Evolutionary conservation across 92 coral and sea anemone genomes (phyloP).

Genomic region (Epizoanthus rinbou): DNA sequence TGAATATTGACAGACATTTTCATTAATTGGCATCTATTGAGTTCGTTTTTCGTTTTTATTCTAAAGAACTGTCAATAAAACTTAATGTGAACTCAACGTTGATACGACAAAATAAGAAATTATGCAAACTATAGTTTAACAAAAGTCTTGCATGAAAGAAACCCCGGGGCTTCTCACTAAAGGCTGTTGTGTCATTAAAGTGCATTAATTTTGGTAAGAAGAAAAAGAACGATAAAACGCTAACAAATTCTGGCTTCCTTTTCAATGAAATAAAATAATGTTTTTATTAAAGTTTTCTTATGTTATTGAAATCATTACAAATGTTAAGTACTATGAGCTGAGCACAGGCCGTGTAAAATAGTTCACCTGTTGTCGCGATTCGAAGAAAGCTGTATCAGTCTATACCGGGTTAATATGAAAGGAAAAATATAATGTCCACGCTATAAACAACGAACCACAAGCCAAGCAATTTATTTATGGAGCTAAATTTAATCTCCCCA

Average conservation of each 20-base stretch:
- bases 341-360: too few relatives aligned
- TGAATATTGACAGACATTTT: constrained; percentile 20
- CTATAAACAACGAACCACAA: constrained; percentile 25
- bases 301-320: too few relatives aligned
- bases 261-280: too few relatives aligned
- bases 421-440: not conserved
- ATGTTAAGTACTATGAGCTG: too few relatives aligned
- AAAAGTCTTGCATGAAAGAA: not conserved
- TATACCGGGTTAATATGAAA: not conserved
- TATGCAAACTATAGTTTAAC: constrained; percentile 6
- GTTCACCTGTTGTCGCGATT: too few relatives aligned
- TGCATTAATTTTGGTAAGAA: constrained; percentile 16
- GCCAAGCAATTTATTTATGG: constrained; percentile 17
- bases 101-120: not conserved
- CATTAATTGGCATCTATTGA: constrained; percentile 7
- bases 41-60: constrained; percentile 27
- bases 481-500: constrained; percentile 39
- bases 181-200: not conserved
- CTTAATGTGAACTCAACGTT: not conserved
- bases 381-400: too few relatives aligned
- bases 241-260: too few relatives aligned
- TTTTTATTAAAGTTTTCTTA: too few relatives aligned
- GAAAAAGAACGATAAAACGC: not conserved
- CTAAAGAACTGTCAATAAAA: constrained; percentile 30
- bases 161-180: not conserved